Evolutionary conservation across 1,140 invertebrate genomes (phyloP).

Genomic region (Drosophila suzukii): DNA sequence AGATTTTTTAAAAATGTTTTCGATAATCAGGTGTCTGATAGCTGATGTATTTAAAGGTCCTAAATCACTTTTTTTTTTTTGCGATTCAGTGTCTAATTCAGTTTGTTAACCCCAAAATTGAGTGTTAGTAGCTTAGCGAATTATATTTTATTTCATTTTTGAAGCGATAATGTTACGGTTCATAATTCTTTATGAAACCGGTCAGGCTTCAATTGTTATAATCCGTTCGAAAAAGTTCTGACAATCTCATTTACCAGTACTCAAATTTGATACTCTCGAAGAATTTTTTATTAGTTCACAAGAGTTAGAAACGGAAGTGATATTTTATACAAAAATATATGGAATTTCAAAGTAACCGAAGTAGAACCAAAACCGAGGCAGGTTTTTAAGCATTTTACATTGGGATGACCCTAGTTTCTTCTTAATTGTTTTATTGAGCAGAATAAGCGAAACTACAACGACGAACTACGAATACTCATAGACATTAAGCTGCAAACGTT

Average conservation of each 20-base stretch:
- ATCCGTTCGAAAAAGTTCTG: neutral
- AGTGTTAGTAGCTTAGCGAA: neutral
- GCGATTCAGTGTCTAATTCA: neutral
- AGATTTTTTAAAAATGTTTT: neutral
- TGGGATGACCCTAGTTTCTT: neutral
- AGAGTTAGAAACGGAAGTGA: neutral
- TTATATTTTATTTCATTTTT: neutral
- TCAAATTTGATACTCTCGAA: neutral
- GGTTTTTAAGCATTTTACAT: conserved; percentile 7
- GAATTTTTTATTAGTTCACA: neutral
- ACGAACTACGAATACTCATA: conserved; percentile 70
- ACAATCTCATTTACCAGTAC: neutral
- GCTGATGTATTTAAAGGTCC: neutral
- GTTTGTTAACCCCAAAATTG: neutral
- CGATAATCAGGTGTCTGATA: neutral
- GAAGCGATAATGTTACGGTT: no score
- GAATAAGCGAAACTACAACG: conserved; percentile 18
- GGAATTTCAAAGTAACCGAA: neutral
- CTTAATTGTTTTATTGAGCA: conserved; percentile 32
- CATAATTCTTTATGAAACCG: no score
- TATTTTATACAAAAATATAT: conserved; percentile 1
- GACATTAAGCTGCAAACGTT: conserved; percentile 37
- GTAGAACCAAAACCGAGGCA: neutral
- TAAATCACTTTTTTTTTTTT: neutral
- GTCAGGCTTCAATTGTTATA: neutral